Evolutionary conservation across 2,888 invertebrate genomes (phyloP), one percentile per base, ranked within the genome.

Genomic region (Agrotis ipsilon): DNA sequence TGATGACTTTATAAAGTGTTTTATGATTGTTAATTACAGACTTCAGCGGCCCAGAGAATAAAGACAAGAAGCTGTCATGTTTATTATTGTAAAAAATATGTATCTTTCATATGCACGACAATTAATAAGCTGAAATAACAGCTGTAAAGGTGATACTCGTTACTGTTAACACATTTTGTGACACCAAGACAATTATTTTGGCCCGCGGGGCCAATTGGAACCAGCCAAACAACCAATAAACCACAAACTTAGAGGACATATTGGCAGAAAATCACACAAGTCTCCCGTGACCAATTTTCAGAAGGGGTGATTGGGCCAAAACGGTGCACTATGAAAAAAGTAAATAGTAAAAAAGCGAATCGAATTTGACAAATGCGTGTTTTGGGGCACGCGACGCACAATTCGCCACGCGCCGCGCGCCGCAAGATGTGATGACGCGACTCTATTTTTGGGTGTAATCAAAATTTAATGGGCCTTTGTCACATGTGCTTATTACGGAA

Each of bases 321-420:
- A 87, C 84, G 86, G 88, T 78, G 81, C 86, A 88, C 89, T 87
- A 87, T 89, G 85, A 90, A 91, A 91, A 92, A 91, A 92, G 93
- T 92, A 94, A 95, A 95, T 91, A 94, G 85, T 88, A 90, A 94
- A 93, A 94, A 94, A 94, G 94, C 94, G 94, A 85, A 86, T 90
- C 96, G 91, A 95, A 96, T 94, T 90, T 94, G 94, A 96, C 93
- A 94, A 96, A 96, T 94, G 94, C 91, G 87, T 95, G 94, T 94
- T 96, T 94, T 92, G 92, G 93, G 93, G 92, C 95, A 95, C 95
- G 94, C 94, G 95, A 92, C 94, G 85, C 72, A 74, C 82, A 86
- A 92, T 94, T 91, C 69, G 92, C 79, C 88, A 89, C 90, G 92
- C 89, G 81, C 78, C 84, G 88, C 86, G 88, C 85, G 81, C 80